These are phyloP conservation scores for Ephialtes manifestator DNA, from an alignment of 2,888 invertebrate genomes.

Conservation along the genomic window DNA sequence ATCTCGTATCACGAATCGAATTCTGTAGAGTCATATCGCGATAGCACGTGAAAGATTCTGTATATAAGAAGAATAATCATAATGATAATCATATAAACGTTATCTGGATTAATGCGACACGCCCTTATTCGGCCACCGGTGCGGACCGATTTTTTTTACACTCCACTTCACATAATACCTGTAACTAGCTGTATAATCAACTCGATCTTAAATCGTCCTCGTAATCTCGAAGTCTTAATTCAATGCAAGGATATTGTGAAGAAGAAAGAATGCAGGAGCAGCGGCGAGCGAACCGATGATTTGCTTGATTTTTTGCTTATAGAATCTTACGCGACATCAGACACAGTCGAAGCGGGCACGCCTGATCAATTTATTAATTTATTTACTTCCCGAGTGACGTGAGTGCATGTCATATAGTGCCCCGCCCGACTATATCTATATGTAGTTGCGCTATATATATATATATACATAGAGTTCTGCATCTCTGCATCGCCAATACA, in stretches of 20 bases:
- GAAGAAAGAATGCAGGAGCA: conserved; percentile 40
- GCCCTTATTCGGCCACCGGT: conserved; percentile 24
- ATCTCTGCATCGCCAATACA: conserved; percentile 21
- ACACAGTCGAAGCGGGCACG: conserved; percentile 61
- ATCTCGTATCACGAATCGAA: conserved; percentile 11
- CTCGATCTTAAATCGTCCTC: conserved; percentile 27
- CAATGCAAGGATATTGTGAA: conserved; percentile 20
- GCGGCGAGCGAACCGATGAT: conserved; percentile 38
- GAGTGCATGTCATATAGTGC: conserved; percentile 33
- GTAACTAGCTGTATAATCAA: conserved; percentile 7
- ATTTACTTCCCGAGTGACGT: conserved; percentile 71
- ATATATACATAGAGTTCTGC: not conserved
- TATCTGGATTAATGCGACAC: conserved; percentile 12
- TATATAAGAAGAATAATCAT: conserved; percentile 1
- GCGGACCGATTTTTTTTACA: conserved; percentile 6
- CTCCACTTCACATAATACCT: conserved; percentile 4
- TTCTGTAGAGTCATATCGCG: conserved; percentile 22
- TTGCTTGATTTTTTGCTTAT: conserved; percentile 48
- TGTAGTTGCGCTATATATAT: not conserved
- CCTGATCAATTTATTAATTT: conserved; percentile 76
- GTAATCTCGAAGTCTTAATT: conserved; percentile 38
- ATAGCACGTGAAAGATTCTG: conserved; percentile 20
- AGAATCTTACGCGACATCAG: conserved; percentile 54
- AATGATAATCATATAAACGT: conserved; percentile 11
- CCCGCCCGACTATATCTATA: conserved; percentile 33